phyloP scores from a whole-genome alignment of 2,113 vertebrate species.

The Naja naja region DNA sequence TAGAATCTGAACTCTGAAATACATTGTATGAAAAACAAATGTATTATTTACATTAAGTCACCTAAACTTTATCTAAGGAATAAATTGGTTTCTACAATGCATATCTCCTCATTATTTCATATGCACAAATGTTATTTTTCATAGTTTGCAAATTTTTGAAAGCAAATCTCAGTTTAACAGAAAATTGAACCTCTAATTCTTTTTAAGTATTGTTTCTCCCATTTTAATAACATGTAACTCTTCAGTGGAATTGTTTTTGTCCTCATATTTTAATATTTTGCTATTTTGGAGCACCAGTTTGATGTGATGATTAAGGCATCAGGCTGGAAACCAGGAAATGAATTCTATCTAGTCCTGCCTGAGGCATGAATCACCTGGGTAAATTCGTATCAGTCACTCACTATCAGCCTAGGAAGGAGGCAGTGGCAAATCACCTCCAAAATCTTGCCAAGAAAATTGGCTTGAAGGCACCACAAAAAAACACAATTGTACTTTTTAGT shows the following conservation, averaged over 20 bases:
- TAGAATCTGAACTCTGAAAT: background rate
- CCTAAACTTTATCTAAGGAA: background rate
- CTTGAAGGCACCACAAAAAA: background rate
- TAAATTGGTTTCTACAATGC: background rate
- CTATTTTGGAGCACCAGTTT: background rate
- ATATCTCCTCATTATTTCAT: background rate
- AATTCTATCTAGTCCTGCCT: background rate
- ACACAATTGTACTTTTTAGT: background rate
- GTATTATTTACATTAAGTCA: background rate
- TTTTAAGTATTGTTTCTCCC: background rate
- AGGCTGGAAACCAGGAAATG: background rate
- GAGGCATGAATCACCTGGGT: background rate
- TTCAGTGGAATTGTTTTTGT: background rate
- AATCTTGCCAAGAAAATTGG: background rate
- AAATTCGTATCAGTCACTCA: background rate
- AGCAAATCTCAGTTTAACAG: background rate
- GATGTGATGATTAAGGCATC: background rate
- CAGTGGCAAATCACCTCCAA: background rate
- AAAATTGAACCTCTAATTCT: background rate
- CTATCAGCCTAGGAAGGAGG: background rate
- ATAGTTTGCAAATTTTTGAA: constrained; percentile 4
- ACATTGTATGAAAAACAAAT: background rate
- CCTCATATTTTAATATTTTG: background rate
- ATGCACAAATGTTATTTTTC: background rate
- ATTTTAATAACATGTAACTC: background rate